phyloP scores from a whole-genome alignment of 2,113 vertebrate species.

The Lophotis ruficrista region DNA sequence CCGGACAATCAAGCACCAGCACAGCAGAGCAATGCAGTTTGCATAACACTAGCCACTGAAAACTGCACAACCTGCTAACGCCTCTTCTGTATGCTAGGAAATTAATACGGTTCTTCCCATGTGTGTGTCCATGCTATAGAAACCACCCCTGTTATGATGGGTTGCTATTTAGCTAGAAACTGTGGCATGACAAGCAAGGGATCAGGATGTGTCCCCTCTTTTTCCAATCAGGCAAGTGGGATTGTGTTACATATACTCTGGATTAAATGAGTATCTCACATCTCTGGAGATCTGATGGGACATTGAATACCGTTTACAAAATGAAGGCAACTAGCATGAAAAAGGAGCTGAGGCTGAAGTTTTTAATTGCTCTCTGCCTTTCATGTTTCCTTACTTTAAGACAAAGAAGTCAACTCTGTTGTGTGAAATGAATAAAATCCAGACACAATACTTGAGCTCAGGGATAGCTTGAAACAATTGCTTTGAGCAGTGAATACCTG shows the following conservation, averaged over 20 bases:
- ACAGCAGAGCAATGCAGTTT: not conserved
- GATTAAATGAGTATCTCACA: not conserved
- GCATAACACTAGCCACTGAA: not conserved
- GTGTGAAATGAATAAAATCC: not conserved
- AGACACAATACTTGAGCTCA: not conserved
- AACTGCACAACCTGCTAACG: fast-evolving
- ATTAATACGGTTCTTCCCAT: fast-evolving
- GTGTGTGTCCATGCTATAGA: not conserved
- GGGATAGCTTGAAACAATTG: not conserved
- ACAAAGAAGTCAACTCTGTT: not conserved
- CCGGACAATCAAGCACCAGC: not conserved
- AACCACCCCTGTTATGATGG: not conserved
- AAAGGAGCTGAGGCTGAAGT: not conserved
- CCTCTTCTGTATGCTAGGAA: not conserved
- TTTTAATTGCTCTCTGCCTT: not conserved
- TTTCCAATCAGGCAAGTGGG: not conserved
- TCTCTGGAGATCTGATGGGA: not conserved
- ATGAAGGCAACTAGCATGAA: not conserved
- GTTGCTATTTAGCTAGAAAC: not conserved
- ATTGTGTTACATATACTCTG: not conserved
- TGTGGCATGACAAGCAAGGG: not conserved
- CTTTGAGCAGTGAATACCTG: not conserved
- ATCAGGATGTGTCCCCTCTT: not conserved
- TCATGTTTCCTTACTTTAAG: not conserved
- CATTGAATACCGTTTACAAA: not conserved